Evolutionary conservation across 2,888 invertebrate genomes (phyloP), one percentile per base, ranked within the genome.

Genomic region (Megalurothrips usitatus): DNA sequence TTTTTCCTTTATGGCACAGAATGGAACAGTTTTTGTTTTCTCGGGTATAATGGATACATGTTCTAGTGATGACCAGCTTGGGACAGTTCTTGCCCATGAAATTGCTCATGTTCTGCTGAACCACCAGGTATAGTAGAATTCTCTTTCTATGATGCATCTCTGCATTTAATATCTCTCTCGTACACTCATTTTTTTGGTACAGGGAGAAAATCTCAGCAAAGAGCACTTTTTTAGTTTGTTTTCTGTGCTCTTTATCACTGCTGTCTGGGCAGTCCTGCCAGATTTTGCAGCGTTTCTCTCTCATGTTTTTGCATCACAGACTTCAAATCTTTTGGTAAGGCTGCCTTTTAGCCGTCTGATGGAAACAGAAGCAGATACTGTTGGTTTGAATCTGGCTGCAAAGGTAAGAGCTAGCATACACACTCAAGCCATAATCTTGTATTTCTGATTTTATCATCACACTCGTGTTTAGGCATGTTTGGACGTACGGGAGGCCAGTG

Each of bases 331-430:
- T 23, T 26, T 75, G 12, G 10, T 75, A 26, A 23, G 26, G 12
- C 68, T 75, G 81, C 91, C 91, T 0, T 90, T 90, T 85, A 89
- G 88, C 81, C 86, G 91, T 83, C 85, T 86, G 68, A 83, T 90
- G 81, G 91, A 92, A 85, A 86, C 82, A 26, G 91, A 92, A 86
- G 91, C 91, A 68, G 91, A 91, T 85, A 86, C 87, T 82, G 88
- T 91, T 48, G 91, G 91, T 63, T 84, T 91, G 8, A 84, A 86
- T 80, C 85, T 92, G 79, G 88, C 90, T 78, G 90, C 91, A 10
- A 91, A 75, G 68, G 68, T 75, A 23, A 12, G 58, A 17, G 17
- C 14, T 58, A 58, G 19, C 14, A 4, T 58, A 14, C 11, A 58
- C 6, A 4, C 58, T 58, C 19, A 14, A 58, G 58, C 6, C 14